phyloP scores from a whole-genome alignment of 2,888 invertebrate species.

The Ctena decussata region DNA sequence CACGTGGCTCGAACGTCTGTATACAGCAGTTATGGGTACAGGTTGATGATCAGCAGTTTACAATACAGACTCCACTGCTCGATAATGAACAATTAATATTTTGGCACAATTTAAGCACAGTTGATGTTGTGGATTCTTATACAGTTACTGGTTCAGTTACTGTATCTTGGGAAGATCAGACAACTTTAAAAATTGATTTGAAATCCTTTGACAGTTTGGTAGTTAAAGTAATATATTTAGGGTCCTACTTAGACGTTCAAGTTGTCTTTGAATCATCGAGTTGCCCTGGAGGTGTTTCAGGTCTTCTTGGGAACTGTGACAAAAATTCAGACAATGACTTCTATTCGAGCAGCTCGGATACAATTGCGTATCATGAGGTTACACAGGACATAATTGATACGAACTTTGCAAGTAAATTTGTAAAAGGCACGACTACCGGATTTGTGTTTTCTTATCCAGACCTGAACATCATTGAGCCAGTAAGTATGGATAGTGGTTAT shows the following conservation, averaged over 20 bases:
- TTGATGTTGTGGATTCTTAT: conserved; percentile 12
- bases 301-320: conserved; percentile 77
- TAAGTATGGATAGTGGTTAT: conserved; percentile 48
- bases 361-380: conserved; percentile 40
- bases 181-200: not conserved
- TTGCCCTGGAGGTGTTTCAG: conserved; percentile 29
- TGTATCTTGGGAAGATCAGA: not conserved
- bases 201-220: not conserved
- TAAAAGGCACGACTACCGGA: not conserved
- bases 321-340: conserved; percentile 73
- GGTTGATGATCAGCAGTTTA: conserved; percentile 52
- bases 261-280: not conserved
- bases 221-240: not conserved
- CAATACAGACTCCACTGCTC: conserved; percentile 57
- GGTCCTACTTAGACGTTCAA: not conserved
- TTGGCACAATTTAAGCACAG: conserved; percentile 48
- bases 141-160: not conserved
- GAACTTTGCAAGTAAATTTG: conserved; percentile 32
- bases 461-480: conserved; percentile 33
- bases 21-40: conserved; percentile 67
- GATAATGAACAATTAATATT: conserved; percentile 36
- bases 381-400: conserved; percentile 36
- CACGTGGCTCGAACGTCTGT: conserved; percentile 69
- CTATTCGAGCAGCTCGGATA: conserved; percentile 11
- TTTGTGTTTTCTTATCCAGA: conserved; percentile 45